Base-by-base conservation (phyloP, 30 jellyfish, hydroid and myxozoan genomes). In the Turritopsis dohrnii region DNA sequence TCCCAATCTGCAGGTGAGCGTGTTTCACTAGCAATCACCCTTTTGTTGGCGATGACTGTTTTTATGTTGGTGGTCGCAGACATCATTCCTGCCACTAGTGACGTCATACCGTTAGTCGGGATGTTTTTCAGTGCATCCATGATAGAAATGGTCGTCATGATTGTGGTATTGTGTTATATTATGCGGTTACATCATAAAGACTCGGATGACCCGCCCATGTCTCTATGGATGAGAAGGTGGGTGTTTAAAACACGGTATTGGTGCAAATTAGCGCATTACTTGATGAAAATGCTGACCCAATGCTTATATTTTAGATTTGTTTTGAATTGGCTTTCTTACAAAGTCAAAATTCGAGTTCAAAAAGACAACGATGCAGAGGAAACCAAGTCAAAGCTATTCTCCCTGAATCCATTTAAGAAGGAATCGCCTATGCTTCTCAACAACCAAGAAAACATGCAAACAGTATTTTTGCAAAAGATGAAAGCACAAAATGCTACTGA, bases 21-120 rank as follows among this genome's bases (percentile, higher is more conserved):
- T 28, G 81, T 93, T 29, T 93, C 98, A 13, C 84, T 93, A 52
- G 96, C 98, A 0, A 88, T 93, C 28, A 93, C 98, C 1, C 84
- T 93, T 66, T 88, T 93, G 54, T 81, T 93, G 83, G 98, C 98
- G 21, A 93, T 93, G 98, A 93, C 98, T 0, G 98, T 93, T 18
- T 93, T 93, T 80, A 93, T 93, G 98, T 72, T 93, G 88, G 98
- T 93, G 29, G 98, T 93, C 16, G 96, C 98, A 9, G 98, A 93
- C 74, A 93, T 93, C 54, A 93, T 93, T 9, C 98, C 98, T 1
- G 94, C 98, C 3, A 93, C 98, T 29, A 93, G 98, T 85, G 98
- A 93, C 76, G 94, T 83, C 54, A 82, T 93, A 23, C 98, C 98
- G 8, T 79, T 93, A 54, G 98, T 93, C 1, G 96, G 96, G 7